Evolutionary conservation across 2,888 invertebrate genomes (phyloP), one percentile per base, ranked within the genome.

Genomic region (Latheticus oryzae): DNA sequence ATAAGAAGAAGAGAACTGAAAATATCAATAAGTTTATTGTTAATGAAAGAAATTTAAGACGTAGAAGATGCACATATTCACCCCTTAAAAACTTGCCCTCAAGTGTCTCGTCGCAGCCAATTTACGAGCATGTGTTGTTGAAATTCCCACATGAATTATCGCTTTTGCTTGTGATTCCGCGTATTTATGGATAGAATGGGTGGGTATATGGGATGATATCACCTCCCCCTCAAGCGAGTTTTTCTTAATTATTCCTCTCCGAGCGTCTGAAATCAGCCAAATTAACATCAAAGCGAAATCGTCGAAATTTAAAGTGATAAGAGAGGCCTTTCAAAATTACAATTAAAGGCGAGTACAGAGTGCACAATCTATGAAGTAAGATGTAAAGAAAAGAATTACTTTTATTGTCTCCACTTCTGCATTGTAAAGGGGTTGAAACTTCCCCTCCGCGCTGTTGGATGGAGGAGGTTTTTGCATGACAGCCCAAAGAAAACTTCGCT

Each of bases 401-500:
- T 73, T 75, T 74, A 75, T 76, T 74, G 74, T 75, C 72, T 73
- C 72, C 71, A 70, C 67, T 71, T 70, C 71, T 67, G 71, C 71
- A 70, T 68, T 73, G 72, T 73, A 71, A 74, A 75, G 73, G 73
- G 73, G 75, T 75, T 72, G 71, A 55, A 52, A 35, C 40, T 40
- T 61, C 56, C 62, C 56, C 53, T 47, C 52, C 63, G 28, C 62
- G 40, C 54, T 64, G 58, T 58, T 64, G 62, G 63, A 66, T 66
- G 32, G 59, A 71, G 75, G 74, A 72, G 73, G 73, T 74, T 75
- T 75, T 75, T 75, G 75, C 75, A 75, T 76, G 76, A 76, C 76
- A 73, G 73, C 73, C 73, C 73, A 73, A 74, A 75, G 74, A 75
- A 76, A 75, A 75, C 73, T 74, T 73, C 73, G 69, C 73, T 79